phyloP scores from a whole-genome alignment of 2,888 invertebrate species.

The Drosophila prostipennis region DNA sequence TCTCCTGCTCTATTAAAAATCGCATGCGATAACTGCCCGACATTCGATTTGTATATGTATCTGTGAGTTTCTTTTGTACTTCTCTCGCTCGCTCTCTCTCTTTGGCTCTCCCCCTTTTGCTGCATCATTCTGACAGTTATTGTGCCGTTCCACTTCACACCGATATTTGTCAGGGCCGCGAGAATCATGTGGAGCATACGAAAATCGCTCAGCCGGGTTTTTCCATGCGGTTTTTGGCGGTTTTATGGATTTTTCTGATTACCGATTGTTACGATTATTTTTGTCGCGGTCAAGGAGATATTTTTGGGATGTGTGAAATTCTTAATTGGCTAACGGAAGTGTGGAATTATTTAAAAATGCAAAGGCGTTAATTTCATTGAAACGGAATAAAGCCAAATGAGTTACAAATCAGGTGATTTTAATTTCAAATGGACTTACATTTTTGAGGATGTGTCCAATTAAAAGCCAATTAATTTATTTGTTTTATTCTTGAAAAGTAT shows the following conservation, averaged over 20 bases:
- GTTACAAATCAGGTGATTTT: background rate
- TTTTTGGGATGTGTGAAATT: constrained; percentile 6
- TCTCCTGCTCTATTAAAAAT: constrained; percentile 35
- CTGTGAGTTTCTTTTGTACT: constrained; percentile 3
- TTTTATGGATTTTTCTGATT: constrained; percentile 3
- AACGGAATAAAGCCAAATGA: background rate
- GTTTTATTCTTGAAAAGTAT: no score
- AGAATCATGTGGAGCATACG: constrained; percentile 22
- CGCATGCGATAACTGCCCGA: constrained; percentile 59
- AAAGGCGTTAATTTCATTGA: constrained; percentile 2
- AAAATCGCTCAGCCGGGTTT: constrained; percentile 22
- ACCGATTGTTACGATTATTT: background rate
- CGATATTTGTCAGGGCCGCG: constrained; percentile 64
- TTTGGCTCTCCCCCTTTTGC: constrained; percentile 44
- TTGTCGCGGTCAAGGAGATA: constrained; percentile 3
- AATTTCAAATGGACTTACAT: no score
- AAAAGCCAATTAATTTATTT: no score
- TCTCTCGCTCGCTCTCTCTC: constrained; percentile 3
- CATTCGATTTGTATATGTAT: constrained; percentile 21
- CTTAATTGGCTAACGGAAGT: constrained; percentile 5
- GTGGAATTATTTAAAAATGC: background rate
- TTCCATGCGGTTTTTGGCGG: constrained; percentile 12
- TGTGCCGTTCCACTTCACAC: constrained; percentile 37
- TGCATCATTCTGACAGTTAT: constrained; percentile 69
- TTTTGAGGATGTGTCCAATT: no score